Evolutionary conservation across 2,888 invertebrate genomes (phyloP).

Genomic region (Hesperia comma): DNA sequence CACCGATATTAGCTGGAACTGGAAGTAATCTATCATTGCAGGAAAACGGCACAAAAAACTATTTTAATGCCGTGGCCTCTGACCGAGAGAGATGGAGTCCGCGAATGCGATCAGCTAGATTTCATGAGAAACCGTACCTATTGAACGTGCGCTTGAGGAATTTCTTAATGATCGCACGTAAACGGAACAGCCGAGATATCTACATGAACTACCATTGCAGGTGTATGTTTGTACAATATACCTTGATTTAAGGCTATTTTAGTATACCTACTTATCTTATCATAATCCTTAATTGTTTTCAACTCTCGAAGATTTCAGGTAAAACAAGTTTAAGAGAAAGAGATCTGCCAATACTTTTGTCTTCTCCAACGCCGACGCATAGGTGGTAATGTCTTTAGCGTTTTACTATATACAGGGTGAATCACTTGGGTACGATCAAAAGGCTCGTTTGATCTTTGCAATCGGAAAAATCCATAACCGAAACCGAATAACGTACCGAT

Average conservation of each 20-base stretch:
- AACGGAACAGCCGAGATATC: constrained; percentile 7
- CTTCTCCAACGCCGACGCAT: too few species aligned
- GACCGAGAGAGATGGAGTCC: constrained; percentile 12
- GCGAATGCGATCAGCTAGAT: constrained; percentile 17
- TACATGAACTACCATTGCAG: not conserved
- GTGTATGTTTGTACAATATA: constrained; percentile 45
- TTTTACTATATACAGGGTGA: too few species aligned
- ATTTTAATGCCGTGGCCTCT: constrained; percentile 23
- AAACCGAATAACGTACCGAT: too few species aligned
- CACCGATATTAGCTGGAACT: not conserved
- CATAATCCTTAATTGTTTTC: too few species aligned
- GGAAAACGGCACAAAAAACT: not conserved
- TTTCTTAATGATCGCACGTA: constrained; percentile 46
- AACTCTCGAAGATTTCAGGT: too few species aligned
- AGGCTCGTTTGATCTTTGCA: too few species aligned
- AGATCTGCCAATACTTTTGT: too few species aligned
- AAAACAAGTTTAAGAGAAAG: too few species aligned
- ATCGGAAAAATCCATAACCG: too few species aligned
- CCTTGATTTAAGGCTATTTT: constrained; percentile 52
- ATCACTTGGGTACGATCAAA: too few species aligned
- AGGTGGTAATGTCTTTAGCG: too few species aligned
- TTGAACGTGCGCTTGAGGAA: constrained; percentile 12
- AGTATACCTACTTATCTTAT: too few species aligned
- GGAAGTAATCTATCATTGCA: not conserved
- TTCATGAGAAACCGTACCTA: constrained; percentile 12